Base-by-base conservation (phyloP, 2,797 vertebrate species). In the Pelobates cultripes region DNA sequence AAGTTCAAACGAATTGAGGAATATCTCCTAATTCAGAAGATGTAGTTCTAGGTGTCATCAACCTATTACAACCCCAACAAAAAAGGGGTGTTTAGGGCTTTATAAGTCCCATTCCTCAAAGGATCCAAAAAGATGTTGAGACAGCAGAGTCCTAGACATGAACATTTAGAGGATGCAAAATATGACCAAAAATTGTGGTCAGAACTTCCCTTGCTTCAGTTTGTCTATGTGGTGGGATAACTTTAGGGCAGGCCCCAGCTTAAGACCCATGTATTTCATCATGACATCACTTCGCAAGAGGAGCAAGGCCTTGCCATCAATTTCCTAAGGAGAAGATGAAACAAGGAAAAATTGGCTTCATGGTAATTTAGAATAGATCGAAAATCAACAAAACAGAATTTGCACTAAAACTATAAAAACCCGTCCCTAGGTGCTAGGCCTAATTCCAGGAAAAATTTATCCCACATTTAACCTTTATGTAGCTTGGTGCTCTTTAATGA, bases 191-290 rank as follows among this genome's bases (percentile, higher is more conserved):
- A 0, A 43, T 77, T 81, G 75, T 81, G 67, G 81, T 93, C 90
- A 94, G 95, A 93, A 93, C 84, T 94, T 97, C 88, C 94, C 94
- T 86, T 96, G 95, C 88, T 98, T 98, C 84, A 99, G 95, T 91
- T 95, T 98, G 92, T 99, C 98, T 0, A 99, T 99, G 90, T 99
- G 97, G 91, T 97, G 98, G 85, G 94, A 96, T 86, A 99, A 96
- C 91, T 99, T 99, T 89, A 99, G 95, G 6, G 98, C 96, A 0
- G 98, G 98, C 15, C 98, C 98, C 77, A 99, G 94, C 91, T 99
- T 99, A 87, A 99, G 90, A 70, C 98, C 98, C 98, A 99, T 99
- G 91, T 99, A 99, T 89, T 99, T 99, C 98, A 99, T 99, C 96
- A 99, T 99, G 93, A 96, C 93, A 89, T 99, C 98, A 0, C 97